Conservation (phyloP, 2,888 invertebrate genomes). For the Parapristionchus giblindavisi region DNA sequence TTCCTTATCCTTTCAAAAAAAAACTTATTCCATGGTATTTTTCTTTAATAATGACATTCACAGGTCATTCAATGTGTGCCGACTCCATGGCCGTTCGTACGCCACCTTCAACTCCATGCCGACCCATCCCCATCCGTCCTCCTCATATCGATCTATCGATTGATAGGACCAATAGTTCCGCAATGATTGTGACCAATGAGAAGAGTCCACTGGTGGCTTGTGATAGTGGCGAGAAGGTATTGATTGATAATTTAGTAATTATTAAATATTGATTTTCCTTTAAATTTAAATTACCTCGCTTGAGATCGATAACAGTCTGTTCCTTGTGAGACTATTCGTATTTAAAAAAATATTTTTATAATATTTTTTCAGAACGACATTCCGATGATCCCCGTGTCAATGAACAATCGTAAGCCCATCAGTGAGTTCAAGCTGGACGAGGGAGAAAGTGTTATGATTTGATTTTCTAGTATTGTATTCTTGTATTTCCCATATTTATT, state of each 20-base stretch:
- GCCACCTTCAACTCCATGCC: slow-evolving; percentile 22
- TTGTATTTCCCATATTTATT: no score
- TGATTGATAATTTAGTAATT: not conserved
- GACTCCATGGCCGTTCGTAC: slow-evolving; percentile 17
- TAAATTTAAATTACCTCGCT: not conserved
- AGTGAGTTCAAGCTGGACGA: slow-evolving; percentile 27
- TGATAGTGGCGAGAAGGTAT: not conserved
- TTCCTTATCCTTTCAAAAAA: no score
- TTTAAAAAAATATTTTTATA: not conserved
- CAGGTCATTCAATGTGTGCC: not conserved
- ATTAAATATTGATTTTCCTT: not conserved
- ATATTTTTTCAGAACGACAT: slow-evolving; percentile 1
- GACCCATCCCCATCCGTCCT: not conserved
- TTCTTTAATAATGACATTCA: no score
- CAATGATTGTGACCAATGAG: not conserved
- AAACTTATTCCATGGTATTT: no score
- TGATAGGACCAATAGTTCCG: not conserved
- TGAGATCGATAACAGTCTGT: not conserved
- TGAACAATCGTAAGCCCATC: slow-evolving; percentile 26
- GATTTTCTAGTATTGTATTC: no score
- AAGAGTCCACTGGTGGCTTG: slow-evolving; percentile 27
- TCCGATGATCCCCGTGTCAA: not conserved
- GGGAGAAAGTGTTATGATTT: slow-evolving; percentile 33
- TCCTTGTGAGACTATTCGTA: not conserved
- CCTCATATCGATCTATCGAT: no score